Conservation (phyloP, 1,140 invertebrate species). For the Brachionus manjavacas region DNA sequence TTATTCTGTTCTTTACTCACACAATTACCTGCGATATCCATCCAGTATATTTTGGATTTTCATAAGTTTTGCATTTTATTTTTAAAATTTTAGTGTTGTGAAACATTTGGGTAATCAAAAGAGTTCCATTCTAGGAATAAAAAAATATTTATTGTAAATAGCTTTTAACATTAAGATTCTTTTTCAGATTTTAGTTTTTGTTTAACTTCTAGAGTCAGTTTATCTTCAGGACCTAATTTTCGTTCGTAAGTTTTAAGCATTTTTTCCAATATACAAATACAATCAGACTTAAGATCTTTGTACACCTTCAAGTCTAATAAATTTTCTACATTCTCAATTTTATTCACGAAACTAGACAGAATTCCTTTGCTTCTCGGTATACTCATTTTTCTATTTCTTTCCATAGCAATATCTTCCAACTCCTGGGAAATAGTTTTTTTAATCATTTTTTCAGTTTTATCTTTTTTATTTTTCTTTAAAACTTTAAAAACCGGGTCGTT, state of each 20-base stretch:
- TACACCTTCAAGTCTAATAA: neutral
- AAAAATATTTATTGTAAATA: constrained; percentile 41
- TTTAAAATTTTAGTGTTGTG: constrained; percentile 73
- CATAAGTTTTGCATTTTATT: constrained; percentile 75
- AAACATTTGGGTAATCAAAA: constrained; percentile 75
- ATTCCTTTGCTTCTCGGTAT: neutral
- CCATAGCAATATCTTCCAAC: neutral
- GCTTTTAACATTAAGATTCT: neutral
- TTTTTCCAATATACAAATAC: neutral
- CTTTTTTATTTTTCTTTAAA: neutral
- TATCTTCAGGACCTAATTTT: neutral
- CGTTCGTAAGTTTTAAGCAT: neutral
- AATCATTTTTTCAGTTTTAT: neutral
- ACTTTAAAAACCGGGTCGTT: neutral
- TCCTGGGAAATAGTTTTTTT: neutral
- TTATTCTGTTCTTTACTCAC: neutral
- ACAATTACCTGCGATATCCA: constrained; percentile 58
- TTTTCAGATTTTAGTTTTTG: neutral
- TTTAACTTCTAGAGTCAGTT: neutral
- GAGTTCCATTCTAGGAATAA: constrained; percentile 65
- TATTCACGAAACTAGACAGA: neutral
- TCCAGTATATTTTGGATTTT: constrained; percentile 61
- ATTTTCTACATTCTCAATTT: neutral
- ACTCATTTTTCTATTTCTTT: neutral
- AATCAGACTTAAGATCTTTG: neutral